Evolutionary conservation across 2,797 vertebrate genomes (phyloP).

Genomic region (Clarias pachynema): DNA sequence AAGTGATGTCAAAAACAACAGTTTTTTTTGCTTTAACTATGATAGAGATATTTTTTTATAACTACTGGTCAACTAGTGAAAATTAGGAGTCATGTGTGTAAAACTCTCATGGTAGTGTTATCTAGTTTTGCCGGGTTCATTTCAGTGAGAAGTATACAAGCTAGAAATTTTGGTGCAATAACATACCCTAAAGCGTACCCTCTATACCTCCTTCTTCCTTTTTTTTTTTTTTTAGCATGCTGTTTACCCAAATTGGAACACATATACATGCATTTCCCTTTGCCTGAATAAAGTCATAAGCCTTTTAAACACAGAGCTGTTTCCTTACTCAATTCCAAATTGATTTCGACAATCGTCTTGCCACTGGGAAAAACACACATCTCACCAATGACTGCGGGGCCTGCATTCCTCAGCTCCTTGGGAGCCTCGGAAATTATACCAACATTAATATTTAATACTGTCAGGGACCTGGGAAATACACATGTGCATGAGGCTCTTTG

Average conservation of each 20-base stretch:
- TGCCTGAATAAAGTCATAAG: constrained; percentile 26
- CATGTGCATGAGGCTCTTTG: constrained; percentile 75
- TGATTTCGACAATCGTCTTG: constrained; percentile 73
- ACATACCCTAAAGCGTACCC: not conserved
- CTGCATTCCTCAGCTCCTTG: constrained; percentile 58
- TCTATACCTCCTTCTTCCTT: not conserved
- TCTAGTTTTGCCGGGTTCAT: not conserved
- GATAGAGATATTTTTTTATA: not conserved
- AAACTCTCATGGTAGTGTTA: not conserved
- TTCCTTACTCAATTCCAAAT: constrained; percentile 72
- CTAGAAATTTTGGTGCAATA: not conserved
- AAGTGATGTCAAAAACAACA: not conserved
- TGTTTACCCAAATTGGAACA: not conserved
- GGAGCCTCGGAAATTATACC: constrained; percentile 75
- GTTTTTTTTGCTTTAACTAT: not conserved
- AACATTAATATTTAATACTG: constrained; percentile 82
- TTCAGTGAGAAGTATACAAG: not conserved
- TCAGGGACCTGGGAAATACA: constrained; percentile 69
- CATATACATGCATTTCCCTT: not conserved
- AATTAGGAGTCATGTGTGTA: too few relatives aligned
- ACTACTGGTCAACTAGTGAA: too few relatives aligned
- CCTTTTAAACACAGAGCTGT: constrained; percentile 65
- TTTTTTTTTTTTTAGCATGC: not conserved
- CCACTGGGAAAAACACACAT: constrained; percentile 75
- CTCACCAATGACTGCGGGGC: constrained; percentile 71